A percentile compares a stretch with the other conserved stretches of the same genome.
Conservation (phyloP, 2,797 vertebrate species). For the Nothura maculosa region DNA sequence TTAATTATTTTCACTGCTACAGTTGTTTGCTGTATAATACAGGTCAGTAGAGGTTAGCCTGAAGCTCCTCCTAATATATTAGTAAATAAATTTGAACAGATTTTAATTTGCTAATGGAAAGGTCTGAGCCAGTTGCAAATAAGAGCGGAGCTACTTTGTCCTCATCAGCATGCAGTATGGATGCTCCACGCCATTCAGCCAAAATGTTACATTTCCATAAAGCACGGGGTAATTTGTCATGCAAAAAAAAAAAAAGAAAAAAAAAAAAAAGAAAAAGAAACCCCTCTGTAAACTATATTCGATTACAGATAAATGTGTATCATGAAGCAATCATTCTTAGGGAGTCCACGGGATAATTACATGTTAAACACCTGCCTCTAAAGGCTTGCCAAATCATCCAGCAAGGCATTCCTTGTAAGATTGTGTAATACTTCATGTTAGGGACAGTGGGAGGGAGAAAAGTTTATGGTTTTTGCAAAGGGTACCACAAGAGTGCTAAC, state of each 20-base stretch:
- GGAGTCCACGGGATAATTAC: conserved; percentile 72
- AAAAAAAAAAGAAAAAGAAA: fast-evolving
- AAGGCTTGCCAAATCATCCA: conserved; percentile 70
- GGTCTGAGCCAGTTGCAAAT: conserved; percentile 82
- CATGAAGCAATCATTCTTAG: conserved; percentile 62
- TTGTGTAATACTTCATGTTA: neutral
- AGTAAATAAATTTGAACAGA: conserved; percentile 89
- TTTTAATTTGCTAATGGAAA: conserved; percentile 89
- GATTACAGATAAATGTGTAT: conserved; percentile 79
- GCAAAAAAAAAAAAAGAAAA: neutral
- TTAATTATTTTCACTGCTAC: conserved; percentile 84
- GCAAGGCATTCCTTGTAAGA: neutral
- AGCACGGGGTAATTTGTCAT: conserved; percentile 83
- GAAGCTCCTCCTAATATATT: conserved; percentile 87
- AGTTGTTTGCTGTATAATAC: conserved; percentile 83
- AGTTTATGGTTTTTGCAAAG: neutral
- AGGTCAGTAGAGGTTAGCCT: conserved; percentile 77
- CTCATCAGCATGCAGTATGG: conserved; percentile 83
- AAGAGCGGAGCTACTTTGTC: conserved; percentile 80
- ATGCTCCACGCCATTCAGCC: conserved; percentile 81
- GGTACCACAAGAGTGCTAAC: neutral
- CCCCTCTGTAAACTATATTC: conserved; percentile 75
- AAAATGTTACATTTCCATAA: conserved; percentile 91
- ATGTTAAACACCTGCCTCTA: conserved; percentile 71
- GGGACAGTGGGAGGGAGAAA: neutral